Evolutionary conservation across 1,140 invertebrate species (phyloP), one percentile per base, ranked within the genome.

Genomic region (Nephotettix cincticeps): DNA sequence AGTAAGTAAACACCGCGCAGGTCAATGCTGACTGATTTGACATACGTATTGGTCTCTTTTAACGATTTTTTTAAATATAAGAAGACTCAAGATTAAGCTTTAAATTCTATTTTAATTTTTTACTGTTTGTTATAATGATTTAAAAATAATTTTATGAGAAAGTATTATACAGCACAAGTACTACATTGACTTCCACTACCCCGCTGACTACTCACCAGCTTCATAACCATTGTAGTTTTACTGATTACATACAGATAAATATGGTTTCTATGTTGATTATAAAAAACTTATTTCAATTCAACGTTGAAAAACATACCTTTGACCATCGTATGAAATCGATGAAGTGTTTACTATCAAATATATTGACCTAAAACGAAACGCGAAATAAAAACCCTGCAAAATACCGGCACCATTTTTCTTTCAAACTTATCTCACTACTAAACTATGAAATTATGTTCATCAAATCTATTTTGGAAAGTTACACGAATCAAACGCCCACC

Each of bases 1-100:
- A 79, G 78, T 77, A 77, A 79, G 78, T 82, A 82, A 83, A 84
- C 83, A 85, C 84, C 79, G 80, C 80, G 75, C 75, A 75, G 82
- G 81, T 84, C 82, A 82, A 82, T 76, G 28, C 56, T 36, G n/a
- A n/a, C 32, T 27, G 56, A 25, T 61, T 61, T 61, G 56, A 61
- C 25, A 61, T 4, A 23, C 56, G 56, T 61, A 61, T 61, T 25
- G n/a, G 56, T 27, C 13, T 25, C 4, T 19, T 9, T n/a, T n/a
- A n/a, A n/a, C n/a, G n/a, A n/a, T n/a, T n/a, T n/a, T n/a, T n/a
- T n/a, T n/a, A n/a, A n/a, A n/a, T n/a, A n/a, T n/a, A n/a, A n/a
- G n/a, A n/a, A n/a, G n/a, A n/a, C n/a, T n/a, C n/a, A n/a, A n/a
- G n/a, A n/a, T n/a, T n/a, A n/a, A 54, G 23, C n/a, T 54, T 25